Evolutionary conservation across 2,888 invertebrate genomes (phyloP), one percentile per base, ranked within the genome.

Genomic region (Drosophila nigricruria): DNA sequence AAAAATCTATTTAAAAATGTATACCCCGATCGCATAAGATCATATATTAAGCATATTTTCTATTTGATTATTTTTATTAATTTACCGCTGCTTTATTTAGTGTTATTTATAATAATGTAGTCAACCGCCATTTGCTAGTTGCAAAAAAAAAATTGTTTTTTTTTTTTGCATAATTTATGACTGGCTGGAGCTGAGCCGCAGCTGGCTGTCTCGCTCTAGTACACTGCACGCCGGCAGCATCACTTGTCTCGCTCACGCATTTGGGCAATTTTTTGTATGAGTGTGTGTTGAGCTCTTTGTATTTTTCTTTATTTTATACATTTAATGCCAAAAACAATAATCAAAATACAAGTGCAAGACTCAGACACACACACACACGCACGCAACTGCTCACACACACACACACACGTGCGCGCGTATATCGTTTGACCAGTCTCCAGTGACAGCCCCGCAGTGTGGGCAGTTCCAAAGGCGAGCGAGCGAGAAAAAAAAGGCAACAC

Each of bases 161-260:
- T 5, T 23, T 23, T 77, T 88, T 56, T 83, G 83, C 80, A 83
- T 83, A 88, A 83, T 83, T 83, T 88, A 83, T 83, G 89, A 83
- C 83, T 83, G 83, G 89, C 87, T 86, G 89, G 66, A 45, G 58
- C 65, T 64, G 27, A 58, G 58, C 47, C 58, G 58, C 58, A 58
- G 36, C 58, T 47, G 32, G 27, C 59, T 56, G 50, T 36, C 53
- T 62, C 42, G 42, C 66, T 52, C 42, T 53, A 27, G 6, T 50
- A 27, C 38, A 1, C 27, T 23, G 20, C 40, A n/a, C 5, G 9
- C 43, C 30, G 12, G 45, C 63, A 36, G 27, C 38, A 16, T 52
- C 60, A 40, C 36, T 56, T 54, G 70, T 88, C 75, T 57, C 73
- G 56, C 72, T 82, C 65, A 30, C 67, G 32, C 72, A 61, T 18